Evolutionary conservation across 2,888 invertebrate genomes (phyloP).

Genomic region (Elegia similella): DNA sequence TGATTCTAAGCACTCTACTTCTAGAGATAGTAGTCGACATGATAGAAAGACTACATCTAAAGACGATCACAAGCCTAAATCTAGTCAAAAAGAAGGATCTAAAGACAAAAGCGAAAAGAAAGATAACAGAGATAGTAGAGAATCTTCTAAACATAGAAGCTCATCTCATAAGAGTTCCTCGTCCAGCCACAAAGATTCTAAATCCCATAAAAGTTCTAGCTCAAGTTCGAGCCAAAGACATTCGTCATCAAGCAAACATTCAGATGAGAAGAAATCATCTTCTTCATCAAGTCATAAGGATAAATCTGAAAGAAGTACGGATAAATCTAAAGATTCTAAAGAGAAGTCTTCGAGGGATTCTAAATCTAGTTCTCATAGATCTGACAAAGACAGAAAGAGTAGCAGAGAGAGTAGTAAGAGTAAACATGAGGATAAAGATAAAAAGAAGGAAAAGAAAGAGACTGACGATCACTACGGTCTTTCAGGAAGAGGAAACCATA

Average conservation of each 20-base stretch:
- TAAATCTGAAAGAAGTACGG: conserved; percentile 49
- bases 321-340: conserved; percentile 54
- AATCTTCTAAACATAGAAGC: conserved; percentile 65
- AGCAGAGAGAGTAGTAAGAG: conserved; percentile 55
- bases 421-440: conserved; percentile 68
- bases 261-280: conserved; percentile 59
- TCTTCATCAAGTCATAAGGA: conserved; percentile 57
- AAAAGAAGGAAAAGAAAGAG: conserved; percentile 75
- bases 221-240: conserved; percentile 56
- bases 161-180: conserved; percentile 61
- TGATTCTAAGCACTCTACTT: conserved; percentile 63
- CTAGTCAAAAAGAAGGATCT: conserved; percentile 56
- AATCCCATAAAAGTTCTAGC: conserved; percentile 60
- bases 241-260: conserved; percentile 58
- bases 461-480: conserved; percentile 88
- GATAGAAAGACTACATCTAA: conserved; percentile 60
- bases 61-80: conserved; percentile 65
- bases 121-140: conserved; percentile 57
- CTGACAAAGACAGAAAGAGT: conserved; percentile 69
- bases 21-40: conserved; percentile 59
- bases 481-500: conserved; percentile 83
- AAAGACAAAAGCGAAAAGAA: conserved; percentile 61
- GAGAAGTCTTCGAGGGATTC: conserved; percentile 55
- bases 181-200: conserved; percentile 56
- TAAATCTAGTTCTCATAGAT: conserved; percentile 61